These are phyloP conservation scores for Eciton burchellii DNA, from an alignment of 1,140 invertebrate species.

Conservation along the genomic window DNA sequence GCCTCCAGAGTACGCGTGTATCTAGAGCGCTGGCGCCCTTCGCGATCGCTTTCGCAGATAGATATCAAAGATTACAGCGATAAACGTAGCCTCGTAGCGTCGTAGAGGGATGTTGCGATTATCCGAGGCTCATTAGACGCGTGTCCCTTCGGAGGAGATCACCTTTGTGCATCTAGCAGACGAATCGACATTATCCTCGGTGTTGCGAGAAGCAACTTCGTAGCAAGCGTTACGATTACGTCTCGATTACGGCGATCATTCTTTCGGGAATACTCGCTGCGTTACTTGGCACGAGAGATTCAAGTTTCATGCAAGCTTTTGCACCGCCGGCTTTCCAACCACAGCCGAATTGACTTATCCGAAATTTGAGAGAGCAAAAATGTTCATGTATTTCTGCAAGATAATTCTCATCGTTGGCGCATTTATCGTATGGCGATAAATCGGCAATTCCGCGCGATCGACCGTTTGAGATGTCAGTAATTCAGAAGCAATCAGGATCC, in stretches of 20 bases:
- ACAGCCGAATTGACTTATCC: no score
- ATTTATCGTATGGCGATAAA: slow-evolving; percentile 1
- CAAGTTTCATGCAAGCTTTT: no score
- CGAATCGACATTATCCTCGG: slow-evolving; percentile 52
- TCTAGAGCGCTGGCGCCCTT: slow-evolving; percentile 20
- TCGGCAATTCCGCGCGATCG: slow-evolving; percentile 1
- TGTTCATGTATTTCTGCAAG: slow-evolving; percentile 5
- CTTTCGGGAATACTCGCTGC: no score
- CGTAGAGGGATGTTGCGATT: slow-evolving; percentile 44
- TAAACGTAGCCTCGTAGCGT: slow-evolving; percentile 33
- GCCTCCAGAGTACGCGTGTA: not conserved
- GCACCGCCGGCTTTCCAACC: no score
- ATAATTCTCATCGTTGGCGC: not conserved
- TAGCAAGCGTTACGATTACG: no score
- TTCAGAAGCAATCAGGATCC: slow-evolving; percentile 49
- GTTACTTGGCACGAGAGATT: no score
- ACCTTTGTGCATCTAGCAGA: slow-evolving; percentile 26
- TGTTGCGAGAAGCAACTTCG: slow-evolving; percentile 22
- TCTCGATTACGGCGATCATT: no score
- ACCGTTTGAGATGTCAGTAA: slow-evolving; percentile 53
- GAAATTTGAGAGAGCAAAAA: not conserved
- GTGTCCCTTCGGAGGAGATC: slow-evolving; percentile 44
- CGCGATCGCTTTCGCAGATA: slow-evolving; percentile 54
- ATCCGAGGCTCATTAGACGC: slow-evolving; percentile 54
- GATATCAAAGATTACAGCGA: slow-evolving; percentile 29